Conservation (phyloP, 2,888 invertebrate genomes). For the Pherbina coryleti region DNA sequence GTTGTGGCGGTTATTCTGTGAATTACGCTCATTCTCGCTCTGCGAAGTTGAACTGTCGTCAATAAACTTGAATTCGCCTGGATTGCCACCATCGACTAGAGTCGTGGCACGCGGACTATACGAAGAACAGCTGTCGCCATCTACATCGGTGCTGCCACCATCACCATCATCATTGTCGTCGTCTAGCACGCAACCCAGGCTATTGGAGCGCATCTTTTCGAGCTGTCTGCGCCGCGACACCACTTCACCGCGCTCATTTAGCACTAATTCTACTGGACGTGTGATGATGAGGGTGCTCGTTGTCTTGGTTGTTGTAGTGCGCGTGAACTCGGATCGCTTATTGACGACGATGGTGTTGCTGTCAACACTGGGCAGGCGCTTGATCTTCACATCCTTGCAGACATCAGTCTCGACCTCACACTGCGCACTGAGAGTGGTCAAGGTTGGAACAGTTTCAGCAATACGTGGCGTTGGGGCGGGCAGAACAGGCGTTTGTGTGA, state of each 20-base stretch:
- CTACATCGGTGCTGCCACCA: conserved; percentile 36
- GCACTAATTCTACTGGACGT: conserved; percentile 59
- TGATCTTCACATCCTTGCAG: conserved; percentile 56
- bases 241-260: conserved; percentile 64
- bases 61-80: conserved; percentile 63
- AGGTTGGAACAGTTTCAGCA: conserved; percentile 47
- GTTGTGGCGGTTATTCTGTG: conserved; percentile 42
- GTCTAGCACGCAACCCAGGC: conserved; percentile 65
- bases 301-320: conserved; percentile 62
- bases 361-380: conserved; percentile 51
- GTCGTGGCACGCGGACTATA: conserved; percentile 44
- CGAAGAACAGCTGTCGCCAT: conserved; percentile 42
- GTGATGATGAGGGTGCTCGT: conserved; percentile 61
- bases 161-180: conserved; percentile 44
- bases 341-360: conserved; percentile 45
- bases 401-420: conserved; percentile 58
- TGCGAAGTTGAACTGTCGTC: conserved; percentile 67
- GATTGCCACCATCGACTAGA: conserved; percentile 43
- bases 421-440: conserved; percentile 50
- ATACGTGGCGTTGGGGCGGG: conserved; percentile 48
- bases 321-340: conserved; percentile 60
- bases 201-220: conserved; percentile 57
- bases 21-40: conserved; percentile 63
- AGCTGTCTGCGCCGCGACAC: conserved; percentile 51
- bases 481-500: conserved; percentile 54